Conservation (phyloP, 2,888 invertebrate species). For the Ditylenchus weischeri region DNA sequence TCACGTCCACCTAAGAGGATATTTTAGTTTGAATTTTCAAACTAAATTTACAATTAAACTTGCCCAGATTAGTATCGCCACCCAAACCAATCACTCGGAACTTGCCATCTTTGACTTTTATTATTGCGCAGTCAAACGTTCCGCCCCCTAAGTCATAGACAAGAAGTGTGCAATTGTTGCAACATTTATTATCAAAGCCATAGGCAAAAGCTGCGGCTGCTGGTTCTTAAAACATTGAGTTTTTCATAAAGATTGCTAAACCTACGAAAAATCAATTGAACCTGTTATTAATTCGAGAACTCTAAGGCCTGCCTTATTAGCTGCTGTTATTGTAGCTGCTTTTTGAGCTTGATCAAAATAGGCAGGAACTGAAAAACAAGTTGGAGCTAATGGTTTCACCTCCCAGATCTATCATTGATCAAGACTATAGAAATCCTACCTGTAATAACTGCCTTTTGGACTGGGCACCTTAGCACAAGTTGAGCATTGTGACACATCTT, state of each 20-base stretch:
- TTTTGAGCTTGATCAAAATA: constrained; percentile 1
- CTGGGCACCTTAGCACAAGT: background rate
- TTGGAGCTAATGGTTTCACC: too few relatives aligned
- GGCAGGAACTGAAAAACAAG: constrained; percentile 1
- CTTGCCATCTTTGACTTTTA: constrained; percentile 4
- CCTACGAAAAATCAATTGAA: background rate
- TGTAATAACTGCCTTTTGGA: constrained; percentile 1
- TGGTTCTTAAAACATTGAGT: background rate
- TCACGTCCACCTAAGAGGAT: constrained; percentile 1
- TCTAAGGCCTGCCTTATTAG: background rate
- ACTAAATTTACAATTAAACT: background rate
- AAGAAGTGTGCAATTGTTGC: constrained; percentile 2
- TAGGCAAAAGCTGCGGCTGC: constrained; percentile 10
- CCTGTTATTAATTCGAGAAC: constrained; percentile 2
- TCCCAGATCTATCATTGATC: too few relatives aligned
- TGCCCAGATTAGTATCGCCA: constrained; percentile 5
- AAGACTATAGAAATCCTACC: too few relatives aligned
- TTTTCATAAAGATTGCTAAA: too few relatives aligned
- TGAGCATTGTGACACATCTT: constrained; percentile 4
- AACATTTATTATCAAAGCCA: background rate
- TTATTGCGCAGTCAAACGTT: constrained; percentile 9
- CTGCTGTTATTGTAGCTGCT: background rate
- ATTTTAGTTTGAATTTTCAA: background rate
- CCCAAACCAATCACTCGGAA: constrained; percentile 1
- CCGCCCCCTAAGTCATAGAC: constrained; percentile 16